Evolutionary conservation across 2,888 invertebrate genomes (phyloP).

Genomic region (Drosophila pullipes): DNA sequence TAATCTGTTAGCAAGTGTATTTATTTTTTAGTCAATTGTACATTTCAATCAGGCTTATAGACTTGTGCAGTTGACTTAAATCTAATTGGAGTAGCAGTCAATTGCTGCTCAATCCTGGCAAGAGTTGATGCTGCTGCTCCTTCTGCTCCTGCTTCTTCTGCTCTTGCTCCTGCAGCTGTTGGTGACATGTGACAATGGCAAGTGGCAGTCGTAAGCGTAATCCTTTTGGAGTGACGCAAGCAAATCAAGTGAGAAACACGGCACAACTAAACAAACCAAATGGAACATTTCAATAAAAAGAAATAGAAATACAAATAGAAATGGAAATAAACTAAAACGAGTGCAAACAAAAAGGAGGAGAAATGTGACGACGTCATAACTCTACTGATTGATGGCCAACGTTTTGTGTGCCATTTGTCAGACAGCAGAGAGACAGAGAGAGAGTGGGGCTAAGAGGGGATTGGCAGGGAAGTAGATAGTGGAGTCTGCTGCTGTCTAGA

Average conservation of each 20-base stretch:
- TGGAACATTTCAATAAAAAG: conserved; percentile 71
- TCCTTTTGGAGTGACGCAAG: conserved; percentile 32
- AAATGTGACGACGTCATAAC: conserved; percentile 70
- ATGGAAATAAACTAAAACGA: not conserved
- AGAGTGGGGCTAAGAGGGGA: conserved; percentile 11
- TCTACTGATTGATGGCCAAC: conserved; percentile 71
- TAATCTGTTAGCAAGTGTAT: not conserved
- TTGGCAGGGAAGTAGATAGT: conserved; percentile 2
- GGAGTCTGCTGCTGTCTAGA: not conserved
- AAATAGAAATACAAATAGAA: conserved; percentile 33
- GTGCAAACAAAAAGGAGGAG: conserved; percentile 4
- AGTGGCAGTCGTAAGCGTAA: conserved; percentile 47
- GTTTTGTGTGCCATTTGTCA: conserved; percentile 71
- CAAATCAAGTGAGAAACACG: conserved; percentile 51
- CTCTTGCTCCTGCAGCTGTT: conserved; percentile 13
- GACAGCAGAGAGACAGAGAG: conserved; percentile 9
- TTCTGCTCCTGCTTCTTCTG: not conserved
- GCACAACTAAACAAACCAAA: conserved; percentile 67
- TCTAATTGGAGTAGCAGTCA: conserved; percentile 1
- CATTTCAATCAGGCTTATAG: conserved; percentile 6
- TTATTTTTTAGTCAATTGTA: not conserved
- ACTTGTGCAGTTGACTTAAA: conserved; percentile 5
- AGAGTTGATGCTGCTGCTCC: not conserved
- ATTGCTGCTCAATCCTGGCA: not conserved
- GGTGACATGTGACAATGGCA: conserved; percentile 53